Conservation (phyloP, 2,797 vertebrate genomes). For the Sciurus vulgaris region DNA sequence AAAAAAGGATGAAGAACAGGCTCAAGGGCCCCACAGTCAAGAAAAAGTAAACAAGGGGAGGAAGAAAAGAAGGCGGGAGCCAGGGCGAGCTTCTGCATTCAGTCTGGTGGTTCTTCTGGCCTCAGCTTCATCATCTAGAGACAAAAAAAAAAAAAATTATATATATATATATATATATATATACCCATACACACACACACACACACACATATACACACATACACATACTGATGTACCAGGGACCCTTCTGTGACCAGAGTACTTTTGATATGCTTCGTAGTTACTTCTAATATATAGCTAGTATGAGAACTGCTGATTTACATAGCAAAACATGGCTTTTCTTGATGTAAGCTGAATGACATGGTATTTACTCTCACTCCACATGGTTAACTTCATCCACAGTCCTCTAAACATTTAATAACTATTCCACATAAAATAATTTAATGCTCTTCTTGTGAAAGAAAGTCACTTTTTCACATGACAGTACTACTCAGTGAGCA, state of each 20-base stretch:
- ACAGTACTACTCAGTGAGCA: constrained; percentile 24
- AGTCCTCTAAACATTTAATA: constrained; percentile 43
- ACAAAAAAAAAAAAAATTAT: background rate
- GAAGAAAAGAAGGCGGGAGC: background rate
- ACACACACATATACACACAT: rapidly evolving
- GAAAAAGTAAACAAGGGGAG: background rate
- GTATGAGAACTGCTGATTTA: background rate
- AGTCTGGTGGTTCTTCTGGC: background rate
- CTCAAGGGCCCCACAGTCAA: background rate
- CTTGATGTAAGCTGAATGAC: background rate
- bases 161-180: too few relatives aligned
- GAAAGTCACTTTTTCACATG: constrained; percentile 42
- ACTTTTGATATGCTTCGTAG: background rate
- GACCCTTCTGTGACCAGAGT: background rate
- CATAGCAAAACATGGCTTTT: background rate
- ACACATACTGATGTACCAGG: background rate
- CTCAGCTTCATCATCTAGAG: background rate
- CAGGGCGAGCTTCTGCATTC: background rate
- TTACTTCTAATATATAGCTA: background rate
- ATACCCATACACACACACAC: rapidly evolving
- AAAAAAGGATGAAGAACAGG: constrained; percentile 2
- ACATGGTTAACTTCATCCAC: background rate
- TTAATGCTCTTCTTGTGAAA: background rate
- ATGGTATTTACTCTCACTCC: background rate
- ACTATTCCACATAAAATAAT: constrained; percentile 8